These are phyloP conservation scores for Drosophila seguyi DNA, from an alignment of 1,140 invertebrate genomes.

Conservation along the genomic window DNA sequence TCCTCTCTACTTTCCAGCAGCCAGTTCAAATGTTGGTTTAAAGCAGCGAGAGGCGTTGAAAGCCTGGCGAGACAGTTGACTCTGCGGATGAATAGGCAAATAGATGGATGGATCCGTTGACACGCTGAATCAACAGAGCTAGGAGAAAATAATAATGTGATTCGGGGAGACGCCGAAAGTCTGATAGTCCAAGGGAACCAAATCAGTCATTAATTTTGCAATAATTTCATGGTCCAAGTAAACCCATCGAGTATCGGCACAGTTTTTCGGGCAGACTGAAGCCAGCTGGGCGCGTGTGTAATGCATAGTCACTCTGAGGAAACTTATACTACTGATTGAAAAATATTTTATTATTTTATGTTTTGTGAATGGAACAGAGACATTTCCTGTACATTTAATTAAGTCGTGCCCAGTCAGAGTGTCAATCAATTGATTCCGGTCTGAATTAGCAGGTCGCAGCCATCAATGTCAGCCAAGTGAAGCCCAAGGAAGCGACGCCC, in stretches of 20 bases:
- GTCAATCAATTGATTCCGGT: slow-evolving; percentile 31
- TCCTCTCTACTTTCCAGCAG: background rate
- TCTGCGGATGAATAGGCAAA: slow-evolving; percentile 18
- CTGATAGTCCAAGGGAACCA: slow-evolving; percentile 47
- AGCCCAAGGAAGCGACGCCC: slow-evolving; percentile 7
- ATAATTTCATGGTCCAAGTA: slow-evolving; percentile 28
- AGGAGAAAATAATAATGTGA: slow-evolving; percentile 36
- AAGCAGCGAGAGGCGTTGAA: slow-evolving; percentile 32
- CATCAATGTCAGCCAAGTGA: slow-evolving; percentile 37
- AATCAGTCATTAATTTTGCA: slow-evolving; percentile 36
- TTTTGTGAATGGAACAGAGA: background rate
- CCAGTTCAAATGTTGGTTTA: slow-evolving; percentile 10
- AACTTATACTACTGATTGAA: slow-evolving; percentile 17
- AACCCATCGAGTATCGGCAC: slow-evolving; percentile 27
- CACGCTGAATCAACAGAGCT: slow-evolving; percentile 29
- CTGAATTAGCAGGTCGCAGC: slow-evolving; percentile 19
- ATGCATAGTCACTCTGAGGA: slow-evolving; percentile 17
- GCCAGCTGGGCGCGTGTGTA: slow-evolving; percentile 37
- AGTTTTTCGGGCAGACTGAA: slow-evolving; percentile 49
- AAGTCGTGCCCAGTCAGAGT: background rate
- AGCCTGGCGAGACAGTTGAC: slow-evolving; percentile 37
- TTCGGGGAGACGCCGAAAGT: slow-evolving; percentile 40
- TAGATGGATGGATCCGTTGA: slow-evolving; percentile 20
- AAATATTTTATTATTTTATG: slow-evolving; percentile 21
- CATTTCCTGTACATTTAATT: slow-evolving; percentile 10